phyloP scores from a whole-genome alignment of 2,797 vertebrate genomes.

The Craterocephalus amniculus region DNA sequence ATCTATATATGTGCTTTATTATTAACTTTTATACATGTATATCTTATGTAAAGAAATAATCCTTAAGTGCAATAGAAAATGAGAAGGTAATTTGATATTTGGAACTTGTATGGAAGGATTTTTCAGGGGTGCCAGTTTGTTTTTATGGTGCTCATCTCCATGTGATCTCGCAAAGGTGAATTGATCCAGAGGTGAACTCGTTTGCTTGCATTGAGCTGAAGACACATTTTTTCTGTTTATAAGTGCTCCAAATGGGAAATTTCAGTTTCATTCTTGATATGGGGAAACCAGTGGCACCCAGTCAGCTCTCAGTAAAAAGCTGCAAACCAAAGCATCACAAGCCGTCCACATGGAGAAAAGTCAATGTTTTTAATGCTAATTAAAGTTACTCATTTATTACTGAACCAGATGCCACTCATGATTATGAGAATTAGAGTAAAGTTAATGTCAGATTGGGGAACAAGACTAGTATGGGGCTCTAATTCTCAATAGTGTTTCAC shows the following conservation, averaged over 20 bases:
- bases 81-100: slow-evolving; percentile 79
- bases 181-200: slow-evolving; percentile 47
- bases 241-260: slow-evolving; percentile 29
- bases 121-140: slow-evolving; percentile 75
- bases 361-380: slow-evolving; percentile 31
- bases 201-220: slow-evolving; percentile 52
- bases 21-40: slow-evolving; percentile 82
- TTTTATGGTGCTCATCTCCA: slow-evolving; percentile 66
- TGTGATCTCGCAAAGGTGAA: slow-evolving; percentile 48
- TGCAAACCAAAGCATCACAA: slow-evolving; percentile 40
- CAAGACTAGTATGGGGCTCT: slow-evolving; percentile 35
- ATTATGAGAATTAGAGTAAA: slow-evolving; percentile 40
- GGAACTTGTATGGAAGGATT: slow-evolving; percentile 75
- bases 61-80: slow-evolving; percentile 88
- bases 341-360: slow-evolving; percentile 27
- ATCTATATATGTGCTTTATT: slow-evolving; percentile 61
- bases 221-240: slow-evolving; percentile 43
- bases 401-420: slow-evolving; percentile 68
- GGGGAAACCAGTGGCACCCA: slow-evolving; percentile 34
- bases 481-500: slow-evolving; percentile 56
- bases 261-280: slow-evolving; percentile 32
- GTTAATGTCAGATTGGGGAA: slow-evolving; percentile 35
- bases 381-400: slow-evolving; percentile 38
- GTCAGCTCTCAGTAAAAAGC: slow-evolving; percentile 35
- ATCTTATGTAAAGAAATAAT: slow-evolving; percentile 84